phyloP scores from a whole-genome alignment of 2,113 vertebrate genomes.

The Buteo buteo region DNA sequence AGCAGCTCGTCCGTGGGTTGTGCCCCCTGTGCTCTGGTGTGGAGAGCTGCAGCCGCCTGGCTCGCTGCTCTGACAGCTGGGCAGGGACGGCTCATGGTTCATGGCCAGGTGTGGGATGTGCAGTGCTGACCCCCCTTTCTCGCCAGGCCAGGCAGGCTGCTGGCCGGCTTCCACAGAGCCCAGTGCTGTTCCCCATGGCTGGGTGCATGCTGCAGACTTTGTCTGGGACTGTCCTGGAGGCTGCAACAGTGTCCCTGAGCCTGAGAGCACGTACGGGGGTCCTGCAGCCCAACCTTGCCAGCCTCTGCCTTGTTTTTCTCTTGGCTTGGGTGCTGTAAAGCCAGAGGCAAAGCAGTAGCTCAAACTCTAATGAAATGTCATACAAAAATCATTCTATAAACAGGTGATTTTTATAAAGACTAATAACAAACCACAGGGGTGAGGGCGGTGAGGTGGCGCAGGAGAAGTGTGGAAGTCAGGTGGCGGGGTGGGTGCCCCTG shows the following conservation, averaged over 20 bases:
- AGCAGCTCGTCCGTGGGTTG: accelerated
- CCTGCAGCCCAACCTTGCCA: neutral
- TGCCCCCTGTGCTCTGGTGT: accelerated
- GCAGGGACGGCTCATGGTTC: neutral
- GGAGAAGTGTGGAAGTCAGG: neutral
- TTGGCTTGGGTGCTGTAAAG: neutral
- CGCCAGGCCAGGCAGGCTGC: neutral
- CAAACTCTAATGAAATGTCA: neutral
- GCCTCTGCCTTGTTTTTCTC: neutral
- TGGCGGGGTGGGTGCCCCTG: neutral
- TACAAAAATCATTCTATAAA: neutral
- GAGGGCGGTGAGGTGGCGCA: neutral
- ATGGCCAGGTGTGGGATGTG: accelerated
- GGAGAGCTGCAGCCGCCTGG: neutral
- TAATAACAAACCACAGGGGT: neutral
- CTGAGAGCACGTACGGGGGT: accelerated
- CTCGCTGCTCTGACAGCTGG: neutral
- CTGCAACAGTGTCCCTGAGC: neutral
- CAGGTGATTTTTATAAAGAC: neutral
- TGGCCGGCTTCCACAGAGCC: accelerated
- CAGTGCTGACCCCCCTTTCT: neutral
- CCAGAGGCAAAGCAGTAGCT: neutral
- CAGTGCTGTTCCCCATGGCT: accelerated
- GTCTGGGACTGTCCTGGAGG: neutral
- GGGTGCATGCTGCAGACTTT: neutral